phyloP scores from a whole-genome alignment of 1,140 invertebrate genomes.

The Macrocentrus cingulum region DNA sequence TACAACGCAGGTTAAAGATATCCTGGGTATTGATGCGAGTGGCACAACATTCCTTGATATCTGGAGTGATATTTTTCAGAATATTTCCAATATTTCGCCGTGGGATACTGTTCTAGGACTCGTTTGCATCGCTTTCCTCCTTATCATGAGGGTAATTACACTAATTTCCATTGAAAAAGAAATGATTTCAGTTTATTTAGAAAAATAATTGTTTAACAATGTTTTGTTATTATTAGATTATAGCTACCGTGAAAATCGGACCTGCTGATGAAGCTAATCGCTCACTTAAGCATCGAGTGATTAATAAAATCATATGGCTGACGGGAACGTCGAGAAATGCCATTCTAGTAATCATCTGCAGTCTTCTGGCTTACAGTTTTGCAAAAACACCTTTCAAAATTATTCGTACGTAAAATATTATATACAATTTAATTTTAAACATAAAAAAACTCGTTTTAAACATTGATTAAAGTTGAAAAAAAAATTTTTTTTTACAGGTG shows the following conservation, averaged over 20 bases:
- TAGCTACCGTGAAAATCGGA: slow-evolving; percentile 64
- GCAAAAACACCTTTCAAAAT: slow-evolving; percentile 61
- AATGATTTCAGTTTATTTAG: no score
- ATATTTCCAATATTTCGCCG: slow-evolving; percentile 63
- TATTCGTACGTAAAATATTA: slow-evolving; percentile 60
- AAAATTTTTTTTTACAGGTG: slow-evolving; percentile 47
- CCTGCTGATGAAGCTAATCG: slow-evolving; percentile 55
- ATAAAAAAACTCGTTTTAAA: not conserved
- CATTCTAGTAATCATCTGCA: slow-evolving; percentile 71
- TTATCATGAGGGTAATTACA: slow-evolving; percentile 69
- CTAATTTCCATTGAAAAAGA: no score
- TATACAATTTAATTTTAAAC: slow-evolving; percentile 9
- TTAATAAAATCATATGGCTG: slow-evolving; percentile 62
- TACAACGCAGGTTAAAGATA: slow-evolving; percentile 83
- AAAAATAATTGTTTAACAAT: not conserved
- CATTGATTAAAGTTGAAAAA: not conserved
- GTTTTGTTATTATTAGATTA: slow-evolving; percentile 49
- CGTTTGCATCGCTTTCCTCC: slow-evolving; percentile 70
- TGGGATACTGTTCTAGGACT: slow-evolving; percentile 73
- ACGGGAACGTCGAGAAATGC: slow-evolving; percentile 75
- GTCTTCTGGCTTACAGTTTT: slow-evolving; percentile 64
- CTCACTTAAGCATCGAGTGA: slow-evolving; percentile 51
- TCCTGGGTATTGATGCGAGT: slow-evolving; percentile 76
- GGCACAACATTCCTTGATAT: slow-evolving; percentile 74
- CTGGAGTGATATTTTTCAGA: slow-evolving; percentile 67